Base-by-base conservation (phyloP, 2,888 invertebrate species). In the Drosophila austrosaltans region DNA sequence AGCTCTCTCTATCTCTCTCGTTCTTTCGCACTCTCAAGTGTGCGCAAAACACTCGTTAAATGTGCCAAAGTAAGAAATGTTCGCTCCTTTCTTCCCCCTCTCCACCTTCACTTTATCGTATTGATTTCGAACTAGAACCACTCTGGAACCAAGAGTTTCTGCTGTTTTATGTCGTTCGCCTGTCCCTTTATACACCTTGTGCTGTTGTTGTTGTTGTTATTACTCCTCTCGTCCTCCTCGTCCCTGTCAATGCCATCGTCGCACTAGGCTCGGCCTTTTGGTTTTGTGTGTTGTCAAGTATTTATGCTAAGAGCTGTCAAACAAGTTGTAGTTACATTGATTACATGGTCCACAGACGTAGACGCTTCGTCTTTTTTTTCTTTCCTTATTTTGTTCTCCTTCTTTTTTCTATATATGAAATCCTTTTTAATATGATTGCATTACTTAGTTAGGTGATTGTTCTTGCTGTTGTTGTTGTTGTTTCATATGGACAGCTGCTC, bases 281-380 rank as follows among this genome's bases (percentile, higher is more conserved):
- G 63, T 36, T 66, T 16, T 16, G 16, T 63, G 58, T 63, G 66
- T 73, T 79, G 81, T 79, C 87, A 76, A 86, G 87, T 83, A 87
- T 84, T 86, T 88, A 86, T 86, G 86, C 89, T 86, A 88, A 86
- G 86, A 86, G 87, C 89, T 86, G 86, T 86, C 86, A 88, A 86
- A 87, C 86, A 86, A 88, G 84, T 84, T 86, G 87, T 86, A 83
- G 84, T 79, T 84, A 86, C 88, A 85, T 77, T 86, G 86, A 85
- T 88, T 86, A 81, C 83, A 81, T 70, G 72, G 65, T 63, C 79
- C 64, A 36, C 3, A 36, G 36, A 36, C 36, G 53, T 5, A 44
- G 48, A 61, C 66, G 53, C 36, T n/a, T 60, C 39, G 2, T 22
- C 8, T 20, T 22, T 2, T 1, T 8, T 1, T 20, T 39, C 25